These are phyloP conservation scores for Zaprionus tsacasi DNA, from an alignment of 1,140 invertebrate genomes.

Conservation along the genomic window DNA sequence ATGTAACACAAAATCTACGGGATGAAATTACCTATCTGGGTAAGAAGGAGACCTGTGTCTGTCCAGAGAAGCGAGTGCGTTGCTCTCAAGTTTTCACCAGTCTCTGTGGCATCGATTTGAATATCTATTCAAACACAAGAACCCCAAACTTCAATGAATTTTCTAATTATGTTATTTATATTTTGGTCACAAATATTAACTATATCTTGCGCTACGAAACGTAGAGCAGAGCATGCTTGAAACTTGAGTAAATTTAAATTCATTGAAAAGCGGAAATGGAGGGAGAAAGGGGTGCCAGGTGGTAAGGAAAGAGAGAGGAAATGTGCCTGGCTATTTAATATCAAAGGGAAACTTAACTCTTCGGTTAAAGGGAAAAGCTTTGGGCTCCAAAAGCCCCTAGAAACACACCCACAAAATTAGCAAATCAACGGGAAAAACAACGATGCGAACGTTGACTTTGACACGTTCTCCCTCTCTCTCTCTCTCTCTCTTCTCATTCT, in stretches of 20 bases:
- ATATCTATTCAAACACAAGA: not conserved
- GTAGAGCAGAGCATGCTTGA: slow-evolving; percentile 1
- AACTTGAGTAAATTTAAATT: slow-evolving; percentile 50
- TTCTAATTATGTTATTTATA: not conserved
- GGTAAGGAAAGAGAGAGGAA: not conserved
- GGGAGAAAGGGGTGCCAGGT: not conserved
- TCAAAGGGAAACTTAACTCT: slow-evolving; percentile 37
- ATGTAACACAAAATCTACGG: not conserved
- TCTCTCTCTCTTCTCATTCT: not conserved
- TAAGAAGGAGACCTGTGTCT: slow-evolving; percentile 19
- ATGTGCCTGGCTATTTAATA: slow-evolving; percentile 13
- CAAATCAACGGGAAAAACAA: slow-evolving; percentile 34
- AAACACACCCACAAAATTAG: slow-evolving; percentile 55
- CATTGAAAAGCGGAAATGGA: too few species aligned
- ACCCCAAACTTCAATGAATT: not conserved
- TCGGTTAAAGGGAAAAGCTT: slow-evolving; percentile 7
- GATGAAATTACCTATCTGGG: not conserved
- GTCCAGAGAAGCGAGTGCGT: slow-evolving; percentile 4
- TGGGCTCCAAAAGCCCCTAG: slow-evolving; percentile 26
- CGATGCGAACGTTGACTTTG: slow-evolving; percentile 24
- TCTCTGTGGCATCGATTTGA: slow-evolving; percentile 46
- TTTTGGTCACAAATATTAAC: not conserved
- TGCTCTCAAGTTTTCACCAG: slow-evolving; percentile 36
- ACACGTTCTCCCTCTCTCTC: not conserved
- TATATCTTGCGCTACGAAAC: not conserved